Evolutionary conservation across 1,140 invertebrate genomes (phyloP), one percentile per base, ranked within the genome.

Genomic region (Battus philenor): DNA sequence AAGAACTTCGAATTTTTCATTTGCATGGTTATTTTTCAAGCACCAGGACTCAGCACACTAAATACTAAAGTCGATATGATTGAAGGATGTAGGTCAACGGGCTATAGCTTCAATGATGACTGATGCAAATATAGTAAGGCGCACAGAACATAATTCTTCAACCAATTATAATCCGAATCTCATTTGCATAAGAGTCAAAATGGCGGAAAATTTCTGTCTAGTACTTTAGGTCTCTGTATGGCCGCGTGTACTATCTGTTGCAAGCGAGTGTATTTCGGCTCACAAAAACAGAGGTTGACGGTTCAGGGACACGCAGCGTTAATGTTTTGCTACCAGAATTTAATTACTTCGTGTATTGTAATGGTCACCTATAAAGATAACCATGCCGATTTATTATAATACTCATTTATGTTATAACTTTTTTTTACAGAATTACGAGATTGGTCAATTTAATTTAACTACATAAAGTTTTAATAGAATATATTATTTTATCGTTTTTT

Each of bases 31-130:
- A 71, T 78, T 79, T 74, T 79, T 79, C 73, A 81, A 77, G 41
- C 66, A 65, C 59, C 73, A 63, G 36, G 68, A 56, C 63, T 60
- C 55, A 36, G 9, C 36, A 56, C 38, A 51, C 56, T 64, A 67
- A 63, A 65, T 54, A 57, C 54, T 48, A 54, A 52, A 24, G 4
- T 20, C 39, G 24, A 56, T 61, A 55, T 76, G 74, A 81, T 72
- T 75, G 75, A 81, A 75, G 61, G 67, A 75, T 81, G 51, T 81
- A 46, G 71, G 78, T 77, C 71, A 74, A 62, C 64, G 63, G 68
- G 68, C 70, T 67, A 50, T 47, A 43, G 48, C 44, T 44, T 50
- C 30, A 46, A 54, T 47, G 36, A 48, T 20, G 9, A 18, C 17
- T 44, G 27, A 43, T 32, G 50, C 31, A 29, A 46, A 46, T 44